phyloP scores from a whole-genome alignment of 2,888 invertebrate genomes.

The Hemicrepidius hirtus region DNA sequence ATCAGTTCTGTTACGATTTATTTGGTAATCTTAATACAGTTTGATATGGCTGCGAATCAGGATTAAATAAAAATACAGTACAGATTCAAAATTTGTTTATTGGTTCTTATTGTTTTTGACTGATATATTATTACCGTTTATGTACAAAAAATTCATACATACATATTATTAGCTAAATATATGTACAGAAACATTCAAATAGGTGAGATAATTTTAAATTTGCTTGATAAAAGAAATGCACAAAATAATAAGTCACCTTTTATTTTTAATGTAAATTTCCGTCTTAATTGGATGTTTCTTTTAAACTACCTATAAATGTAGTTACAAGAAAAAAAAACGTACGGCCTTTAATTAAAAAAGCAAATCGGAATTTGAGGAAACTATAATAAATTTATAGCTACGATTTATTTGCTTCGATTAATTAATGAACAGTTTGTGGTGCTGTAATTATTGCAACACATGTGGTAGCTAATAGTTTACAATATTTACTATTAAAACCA shows the following conservation, averaged over 20 bases:
- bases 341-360: too few species aligned
- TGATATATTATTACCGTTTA: conserved; percentile 8
- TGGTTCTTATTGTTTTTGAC: conserved; percentile 16
- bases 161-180: conserved; percentile 1
- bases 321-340: neutral
- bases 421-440: conserved; percentile 8
- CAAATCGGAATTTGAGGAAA: too few species aligned
- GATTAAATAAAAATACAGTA: neutral
- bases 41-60: conserved; percentile 7
- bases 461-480: neutral
- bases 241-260: too few species aligned
- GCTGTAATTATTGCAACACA: conserved; percentile 2
- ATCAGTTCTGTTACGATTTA: conserved; percentile 17
- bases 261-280: too few species aligned
- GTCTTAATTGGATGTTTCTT: too few species aligned
- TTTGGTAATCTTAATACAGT: conserved; percentile 25
- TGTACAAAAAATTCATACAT: conserved; percentile 18
- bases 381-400: too few species aligned
- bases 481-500: neutral
- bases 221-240: too few species aligned
- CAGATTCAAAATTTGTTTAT: conserved; percentile 15
- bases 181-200: conserved; percentile 11
- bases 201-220: neutral
- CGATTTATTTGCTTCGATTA: neutral
- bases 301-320: neutral